Evolutionary conservation across 2,888 invertebrate genomes (phyloP), one percentile per base, ranked within the genome.

Genomic region (Arrhopalites spinosus): DNA sequence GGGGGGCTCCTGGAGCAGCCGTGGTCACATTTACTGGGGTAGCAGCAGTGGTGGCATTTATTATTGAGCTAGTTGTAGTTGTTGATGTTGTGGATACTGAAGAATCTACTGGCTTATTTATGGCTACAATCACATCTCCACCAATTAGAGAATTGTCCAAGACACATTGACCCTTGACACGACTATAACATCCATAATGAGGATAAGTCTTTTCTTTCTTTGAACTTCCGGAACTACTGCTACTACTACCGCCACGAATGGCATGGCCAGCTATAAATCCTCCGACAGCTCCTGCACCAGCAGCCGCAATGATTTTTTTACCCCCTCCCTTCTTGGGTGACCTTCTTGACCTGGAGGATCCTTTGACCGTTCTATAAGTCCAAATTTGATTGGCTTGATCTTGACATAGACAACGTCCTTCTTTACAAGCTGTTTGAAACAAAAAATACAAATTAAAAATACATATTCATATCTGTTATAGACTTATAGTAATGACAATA

Each of bases 321-420:
- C 70, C 50, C 2, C 25, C 43, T 15, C 68, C 68, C 25, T 47
- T 47, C 27, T 69, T 69, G n/a, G 64, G 64, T 5, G 47, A 27
- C 23, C 68, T 8, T n/a, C 17, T 23, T 13, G 47, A 45, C 17
- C 68, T 36, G 20, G n/a, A 36, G 23, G 50, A 29, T 11, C 30
- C 59, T 30, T 53, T 53, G 15, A 56, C 56, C 13, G 8, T 17
- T 20, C 11, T 29, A 27, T 3, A 27, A 30, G 29, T 36, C 70
- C 70, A 70, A 27, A 70, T 70, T 70, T 70, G 70, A 56, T 70
- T 70, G 13, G n/a, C 20, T n/a, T 23, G 36, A 56, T 70, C 70
- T 20, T 25, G n/a, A 30, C 70, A 70, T 3, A 25, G 36, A 50
- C 70, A 70, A n/a, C 70, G 70, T n/a, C 70, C 23, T 17, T 70